These are phyloP conservation scores for Microplitis mediator DNA, from an alignment of 1,140 invertebrate species.

Conservation along the genomic window DNA sequence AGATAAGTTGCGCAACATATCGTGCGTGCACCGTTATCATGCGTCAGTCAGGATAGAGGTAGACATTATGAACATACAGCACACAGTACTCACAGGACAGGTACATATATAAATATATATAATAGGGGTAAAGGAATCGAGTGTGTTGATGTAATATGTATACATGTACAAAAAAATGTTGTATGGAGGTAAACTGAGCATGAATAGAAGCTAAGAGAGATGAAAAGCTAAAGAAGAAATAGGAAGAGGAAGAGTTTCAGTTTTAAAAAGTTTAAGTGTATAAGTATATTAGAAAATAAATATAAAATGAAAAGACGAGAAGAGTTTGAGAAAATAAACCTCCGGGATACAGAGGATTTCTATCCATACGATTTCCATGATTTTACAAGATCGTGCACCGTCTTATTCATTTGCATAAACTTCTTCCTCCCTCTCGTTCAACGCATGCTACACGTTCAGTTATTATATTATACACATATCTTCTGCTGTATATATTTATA, in stretches of 20 bases:
- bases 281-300: not conserved
- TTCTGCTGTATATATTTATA: too few relatives aligned
- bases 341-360: not conserved
- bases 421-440: not conserved
- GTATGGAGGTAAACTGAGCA: not conserved
- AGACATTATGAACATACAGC: not conserved
- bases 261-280: not conserved
- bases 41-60: slow-evolving; percentile 2
- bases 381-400: slow-evolving; percentile 4
- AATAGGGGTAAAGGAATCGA: not conserved
- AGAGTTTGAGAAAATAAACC: not conserved
- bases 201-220: not conserved
- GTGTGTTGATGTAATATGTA: not conserved
- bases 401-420: slow-evolving; percentile 4
- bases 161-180: not conserved
- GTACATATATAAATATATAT: not conserved
- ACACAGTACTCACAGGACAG: too few relatives aligned
- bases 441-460: not conserved
- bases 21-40: slow-evolving; percentile 28
- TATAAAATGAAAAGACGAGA: not conserved
- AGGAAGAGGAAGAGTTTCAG: not conserved
- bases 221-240: not conserved
- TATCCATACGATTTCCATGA: slow-evolving; percentile 12
- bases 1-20: slow-evolving; percentile 25
- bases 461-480: too few relatives aligned